Conservation (phyloP, 2,113 vertebrate genomes). For the Alectura lathami region DNA sequence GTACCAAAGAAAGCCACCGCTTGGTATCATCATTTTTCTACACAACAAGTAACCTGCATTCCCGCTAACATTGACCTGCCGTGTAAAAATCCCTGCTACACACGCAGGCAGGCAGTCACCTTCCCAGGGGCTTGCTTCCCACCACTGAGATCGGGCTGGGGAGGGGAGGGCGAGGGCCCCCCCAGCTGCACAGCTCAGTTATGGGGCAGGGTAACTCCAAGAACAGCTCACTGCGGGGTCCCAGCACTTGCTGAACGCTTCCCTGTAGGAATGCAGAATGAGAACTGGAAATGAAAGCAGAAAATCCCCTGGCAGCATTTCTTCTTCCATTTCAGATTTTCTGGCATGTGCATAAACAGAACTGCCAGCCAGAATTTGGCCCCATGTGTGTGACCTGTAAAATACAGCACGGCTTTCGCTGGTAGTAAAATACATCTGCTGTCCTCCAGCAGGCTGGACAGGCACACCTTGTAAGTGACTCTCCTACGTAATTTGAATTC, state of each 20-base stretch:
- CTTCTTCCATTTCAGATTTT: not conserved
- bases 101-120: not conserved
- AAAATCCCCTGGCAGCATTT: not conserved
- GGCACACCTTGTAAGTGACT: not conserved
- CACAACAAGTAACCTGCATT: not conserved
- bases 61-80: not conserved
- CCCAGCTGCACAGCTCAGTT: too few relatives aligned
- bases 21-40: not conserved
- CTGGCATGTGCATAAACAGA: not conserved
- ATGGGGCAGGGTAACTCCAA: not conserved
- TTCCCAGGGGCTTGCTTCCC: not conserved
- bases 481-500: not conserved
- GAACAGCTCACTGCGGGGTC: not conserved
- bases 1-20: not conserved
- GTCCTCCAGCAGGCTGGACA: not conserved
- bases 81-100: not conserved
- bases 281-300: not conserved
- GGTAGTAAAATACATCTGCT: not conserved
- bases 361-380: not conserved
- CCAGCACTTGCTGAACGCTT: not conserved
- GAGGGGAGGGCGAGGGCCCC: too few relatives aligned
- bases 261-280: not conserved
- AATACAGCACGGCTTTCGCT: not conserved
- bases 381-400: not conserved
- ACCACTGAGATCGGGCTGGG: not conserved